Percentiles rank a stretch among this genome's conserved stretches.
These are phyloP conservation scores for Bursaphelenchus okinawaensis DNA, from an alignment of 2,888 invertebrate species.

Conservation along the genomic window DNA sequence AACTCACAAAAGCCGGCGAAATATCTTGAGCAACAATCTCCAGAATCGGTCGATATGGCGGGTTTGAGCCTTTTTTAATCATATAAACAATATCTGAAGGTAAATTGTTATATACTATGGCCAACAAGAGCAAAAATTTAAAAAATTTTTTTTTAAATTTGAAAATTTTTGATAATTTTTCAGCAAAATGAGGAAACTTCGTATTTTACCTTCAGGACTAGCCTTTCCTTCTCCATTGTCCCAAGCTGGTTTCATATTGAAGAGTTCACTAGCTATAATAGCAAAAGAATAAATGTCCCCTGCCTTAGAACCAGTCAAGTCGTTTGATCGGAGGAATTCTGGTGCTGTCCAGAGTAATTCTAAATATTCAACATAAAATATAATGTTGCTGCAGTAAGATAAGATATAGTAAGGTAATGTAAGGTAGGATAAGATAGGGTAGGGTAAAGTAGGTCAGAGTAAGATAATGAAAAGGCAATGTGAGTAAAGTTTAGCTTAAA, in stretches of 20 bases:
- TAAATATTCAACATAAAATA: slow-evolving; percentile 21
- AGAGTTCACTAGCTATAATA: slow-evolving; percentile 36
- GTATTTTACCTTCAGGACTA: slow-evolving; percentile 28
- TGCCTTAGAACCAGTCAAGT: slow-evolving; percentile 27
- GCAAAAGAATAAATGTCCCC: slow-evolving; percentile 44
- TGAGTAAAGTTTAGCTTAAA: too few species aligned
- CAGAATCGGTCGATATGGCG: slow-evolving; percentile 19
- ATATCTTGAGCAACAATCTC: slow-evolving; percentile 33
- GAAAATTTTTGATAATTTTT: background rate
- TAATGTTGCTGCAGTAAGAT: too few species aligned
- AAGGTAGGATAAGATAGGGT: too few species aligned
- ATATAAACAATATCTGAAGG: slow-evolving; percentile 43
- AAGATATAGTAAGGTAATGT: too few species aligned
- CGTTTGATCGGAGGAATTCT: slow-evolving; percentile 37
- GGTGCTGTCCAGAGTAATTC: slow-evolving; percentile 47
- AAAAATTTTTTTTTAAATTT: background rate
- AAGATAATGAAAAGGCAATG: too few species aligned
- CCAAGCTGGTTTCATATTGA: slow-evolving; percentile 46
- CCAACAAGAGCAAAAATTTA: slow-evolving; percentile 7
- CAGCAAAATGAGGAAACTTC: background rate
- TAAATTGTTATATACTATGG: background rate
- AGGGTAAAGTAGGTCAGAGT: too few species aligned
- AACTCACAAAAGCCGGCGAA: slow-evolving; percentile 38
- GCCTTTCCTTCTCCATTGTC: slow-evolving; percentile 36
- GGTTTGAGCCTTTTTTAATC: slow-evolving; percentile 40